These are phyloP conservation scores for Allolobophora icterica DNA, from an alignment of 2,888 invertebrate species.

Conservation along the genomic window DNA sequence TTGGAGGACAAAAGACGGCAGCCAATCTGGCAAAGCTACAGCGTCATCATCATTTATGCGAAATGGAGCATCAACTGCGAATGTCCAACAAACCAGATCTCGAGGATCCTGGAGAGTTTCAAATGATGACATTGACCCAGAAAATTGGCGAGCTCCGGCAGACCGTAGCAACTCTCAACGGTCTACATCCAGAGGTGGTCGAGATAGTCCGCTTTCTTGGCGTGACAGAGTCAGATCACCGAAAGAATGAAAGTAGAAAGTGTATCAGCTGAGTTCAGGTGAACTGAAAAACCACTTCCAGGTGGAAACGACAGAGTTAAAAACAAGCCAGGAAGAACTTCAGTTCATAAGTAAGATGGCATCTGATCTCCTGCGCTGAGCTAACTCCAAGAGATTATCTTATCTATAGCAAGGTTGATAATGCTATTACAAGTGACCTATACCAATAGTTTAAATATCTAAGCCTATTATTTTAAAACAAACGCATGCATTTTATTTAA, in stretches of 20 bases:
- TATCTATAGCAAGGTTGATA: too few species aligned
- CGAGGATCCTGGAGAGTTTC: neutral
- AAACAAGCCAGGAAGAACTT: too few species aligned
- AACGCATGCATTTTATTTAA: too few species aligned
- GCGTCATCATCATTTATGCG: neutral
- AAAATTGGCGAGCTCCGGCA: neutral
- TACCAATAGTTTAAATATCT: too few species aligned
- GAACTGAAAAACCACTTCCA: neutral
- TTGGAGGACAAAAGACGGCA: neutral
- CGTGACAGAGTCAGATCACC: neutral
- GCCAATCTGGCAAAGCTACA: neutral
- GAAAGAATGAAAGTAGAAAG: neutral
- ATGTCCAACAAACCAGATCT: neutral
- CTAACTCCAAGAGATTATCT: neutral
- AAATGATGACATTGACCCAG: neutral
- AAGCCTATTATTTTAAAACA: too few species aligned
- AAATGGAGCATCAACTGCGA: neutral
- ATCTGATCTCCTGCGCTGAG: neutral
- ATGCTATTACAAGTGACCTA: too few species aligned
- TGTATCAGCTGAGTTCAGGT: neutral
- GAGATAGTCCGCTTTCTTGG: neutral
- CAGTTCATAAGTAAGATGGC: neutral
- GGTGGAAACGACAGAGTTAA: neutral
- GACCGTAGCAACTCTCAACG: too few species aligned
- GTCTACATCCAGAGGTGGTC: neutral